Evolutionary conservation across 2,113 vertebrate species (phyloP).

Genomic region (Eulemur rufifrons): DNA sequence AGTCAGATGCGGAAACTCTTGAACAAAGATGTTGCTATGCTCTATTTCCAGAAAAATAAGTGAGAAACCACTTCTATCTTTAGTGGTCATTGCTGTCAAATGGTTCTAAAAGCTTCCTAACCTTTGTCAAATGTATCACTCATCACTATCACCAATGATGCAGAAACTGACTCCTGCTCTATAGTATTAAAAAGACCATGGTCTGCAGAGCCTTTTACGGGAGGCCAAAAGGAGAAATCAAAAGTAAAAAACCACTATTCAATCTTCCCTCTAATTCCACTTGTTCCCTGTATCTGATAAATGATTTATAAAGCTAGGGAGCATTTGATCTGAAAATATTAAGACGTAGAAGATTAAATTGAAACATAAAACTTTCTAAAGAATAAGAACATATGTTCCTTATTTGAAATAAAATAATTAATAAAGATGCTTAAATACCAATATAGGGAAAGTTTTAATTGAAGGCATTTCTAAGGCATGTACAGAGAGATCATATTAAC

Average conservation of each 20-base stretch:
- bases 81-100: background rate
- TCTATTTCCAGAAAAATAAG: conserved; percentile 36
- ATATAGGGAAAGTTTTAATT: background rate
- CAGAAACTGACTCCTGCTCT: background rate
- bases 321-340: conserved; percentile 14
- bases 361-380: background rate
- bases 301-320: background rate
- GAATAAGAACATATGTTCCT: background rate
- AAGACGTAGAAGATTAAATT: background rate
- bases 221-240: background rate
- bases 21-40: background rate
- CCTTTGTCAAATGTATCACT: background rate
- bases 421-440: background rate
- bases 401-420: conserved; percentile 14
- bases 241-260: background rate
- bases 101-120: conserved; percentile 30
- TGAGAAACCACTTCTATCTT: background rate
- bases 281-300: background rate
- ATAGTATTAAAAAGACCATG: background rate
- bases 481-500: background rate
- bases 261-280: background rate
- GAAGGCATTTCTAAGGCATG: background rate
- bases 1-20: background rate
- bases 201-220: background rate
- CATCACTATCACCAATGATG: background rate